A percentile compares a stretch with the other conserved stretches of the same genome.
These are phyloP conservation scores for Anagrus nilaparvatae DNA, from an alignment of 1,140 invertebrate genomes.

Conservation along the genomic window DNA sequence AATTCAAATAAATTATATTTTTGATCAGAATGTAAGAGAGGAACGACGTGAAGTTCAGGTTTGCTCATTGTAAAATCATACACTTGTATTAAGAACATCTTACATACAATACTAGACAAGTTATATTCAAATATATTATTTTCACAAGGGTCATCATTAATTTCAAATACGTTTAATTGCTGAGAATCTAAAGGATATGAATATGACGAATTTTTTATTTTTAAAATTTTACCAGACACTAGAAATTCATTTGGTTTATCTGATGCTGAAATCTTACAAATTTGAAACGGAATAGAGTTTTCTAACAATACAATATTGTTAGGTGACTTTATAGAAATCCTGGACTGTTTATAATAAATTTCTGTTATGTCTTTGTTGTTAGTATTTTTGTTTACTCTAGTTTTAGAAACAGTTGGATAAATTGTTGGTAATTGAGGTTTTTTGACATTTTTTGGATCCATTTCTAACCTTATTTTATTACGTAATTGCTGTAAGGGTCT, in stretches of 20 bases:
- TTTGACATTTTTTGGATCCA: neutral
- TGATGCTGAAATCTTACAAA: neutral
- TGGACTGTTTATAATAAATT: neutral
- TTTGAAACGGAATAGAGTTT: too few species aligned
- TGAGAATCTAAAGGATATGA: neutral
- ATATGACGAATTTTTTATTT: neutral
- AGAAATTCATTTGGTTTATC: neutral
- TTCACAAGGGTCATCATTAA: neutral
- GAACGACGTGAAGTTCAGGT: neutral
- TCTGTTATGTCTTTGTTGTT: neutral
- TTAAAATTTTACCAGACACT: neutral
- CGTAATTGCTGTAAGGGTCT: neutral
- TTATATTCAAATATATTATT: neutral
- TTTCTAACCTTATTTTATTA: neutral
- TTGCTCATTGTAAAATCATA: neutral
- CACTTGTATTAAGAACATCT: neutral
- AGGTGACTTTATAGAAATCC: neutral
- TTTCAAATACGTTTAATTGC: neutral
- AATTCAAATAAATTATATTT: too few species aligned
- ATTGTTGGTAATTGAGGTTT: neutral
- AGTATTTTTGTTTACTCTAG: neutral
- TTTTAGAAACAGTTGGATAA: neutral
- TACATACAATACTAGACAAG: neutral
- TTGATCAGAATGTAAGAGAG: neutral
- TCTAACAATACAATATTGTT: neutral